phyloP scores from a whole-genome alignment of 2,797 vertebrate species.

The Myripristis jacobus region DNA sequence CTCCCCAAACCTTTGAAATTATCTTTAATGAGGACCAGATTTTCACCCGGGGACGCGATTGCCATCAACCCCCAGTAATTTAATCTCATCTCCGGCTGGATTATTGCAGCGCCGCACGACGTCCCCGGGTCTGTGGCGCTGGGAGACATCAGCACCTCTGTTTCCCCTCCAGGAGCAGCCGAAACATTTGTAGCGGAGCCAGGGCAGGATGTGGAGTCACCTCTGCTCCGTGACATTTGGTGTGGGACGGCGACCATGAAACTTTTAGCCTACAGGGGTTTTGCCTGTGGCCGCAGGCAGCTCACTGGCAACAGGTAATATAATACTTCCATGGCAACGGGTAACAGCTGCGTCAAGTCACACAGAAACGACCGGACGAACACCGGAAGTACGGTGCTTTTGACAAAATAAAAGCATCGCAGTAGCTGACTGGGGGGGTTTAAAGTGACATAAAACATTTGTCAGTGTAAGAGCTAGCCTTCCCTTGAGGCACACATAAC shows the following conservation, averaged over 20 bases:
- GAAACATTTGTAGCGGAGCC: constrained; percentile 31
- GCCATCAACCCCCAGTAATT: constrained; percentile 75
- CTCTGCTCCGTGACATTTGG: neutral
- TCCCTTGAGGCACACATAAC: too few species aligned
- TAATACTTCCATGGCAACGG: too few species aligned
- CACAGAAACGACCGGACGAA: neutral
- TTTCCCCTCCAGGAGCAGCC: constrained; percentile 26
- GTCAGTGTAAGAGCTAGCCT: too few species aligned
- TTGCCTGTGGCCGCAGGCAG: neutral
- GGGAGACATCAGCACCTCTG: constrained; percentile 48
- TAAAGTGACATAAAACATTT: too few species aligned
- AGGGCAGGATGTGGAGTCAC: constrained; percentile 8
- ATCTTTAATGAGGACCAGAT: constrained; percentile 80
- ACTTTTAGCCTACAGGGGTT: too few species aligned
- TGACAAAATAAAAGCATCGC: constrained; percentile 40
- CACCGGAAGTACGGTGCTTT: neutral
- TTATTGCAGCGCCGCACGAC: constrained; percentile 41
- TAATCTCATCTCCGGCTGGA: constrained; percentile 79
- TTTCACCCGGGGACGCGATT: constrained; percentile 71
- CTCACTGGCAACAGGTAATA: neutral
- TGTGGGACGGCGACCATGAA: neutral
- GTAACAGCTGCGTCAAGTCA: constrained; percentile 6
- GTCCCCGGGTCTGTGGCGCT: constrained; percentile 41
- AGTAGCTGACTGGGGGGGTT: too few species aligned
- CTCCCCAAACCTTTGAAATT: constrained; percentile 64